phyloP scores from a whole-genome alignment of 2,888 invertebrate genomes.

The Dryocosmus kuriphilus region DNA sequence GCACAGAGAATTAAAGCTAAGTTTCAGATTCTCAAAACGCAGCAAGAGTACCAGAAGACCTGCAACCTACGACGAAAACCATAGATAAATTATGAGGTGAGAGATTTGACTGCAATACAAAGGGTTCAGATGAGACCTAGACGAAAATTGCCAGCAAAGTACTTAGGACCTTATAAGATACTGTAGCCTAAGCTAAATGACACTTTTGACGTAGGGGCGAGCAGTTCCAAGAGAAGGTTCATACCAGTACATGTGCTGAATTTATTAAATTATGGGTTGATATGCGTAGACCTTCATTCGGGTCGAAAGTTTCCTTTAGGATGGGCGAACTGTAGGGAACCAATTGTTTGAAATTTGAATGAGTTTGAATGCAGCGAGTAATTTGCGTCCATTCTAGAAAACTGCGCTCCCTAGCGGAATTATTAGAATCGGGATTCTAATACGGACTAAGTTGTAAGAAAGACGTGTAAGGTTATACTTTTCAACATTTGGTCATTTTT shows the following conservation, averaged over 20 bases:
- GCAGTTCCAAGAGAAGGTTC: background rate
- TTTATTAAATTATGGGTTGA: conserved; percentile 37
- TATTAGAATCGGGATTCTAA: too few relatives aligned
- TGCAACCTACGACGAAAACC: conserved; percentile 41
- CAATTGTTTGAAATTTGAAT: too few relatives aligned
- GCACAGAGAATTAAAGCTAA: too few relatives aligned
- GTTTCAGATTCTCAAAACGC: conserved; percentile 40
- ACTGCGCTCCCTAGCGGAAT: too few relatives aligned
- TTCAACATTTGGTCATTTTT: too few relatives aligned
- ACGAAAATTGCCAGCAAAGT: conserved; percentile 34
- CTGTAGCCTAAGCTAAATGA: background rate
- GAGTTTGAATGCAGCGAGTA: too few relatives aligned
- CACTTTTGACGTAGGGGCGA: background rate
- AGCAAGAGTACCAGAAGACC: conserved; percentile 38
- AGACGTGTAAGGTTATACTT: too few relatives aligned
- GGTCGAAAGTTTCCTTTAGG: background rate
- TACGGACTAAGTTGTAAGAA: too few relatives aligned
- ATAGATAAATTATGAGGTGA: conserved; percentile 19
- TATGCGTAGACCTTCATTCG: conserved; percentile 15
- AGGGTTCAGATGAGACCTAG: conserved; percentile 39
- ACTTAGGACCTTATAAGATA: too few relatives aligned
- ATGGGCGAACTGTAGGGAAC: too few relatives aligned
- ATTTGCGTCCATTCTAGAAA: too few relatives aligned
- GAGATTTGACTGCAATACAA: too few relatives aligned
- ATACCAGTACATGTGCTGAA: conserved; percentile 37